Evolutionary conservation across 2,797 vertebrate genomes (phyloP), one percentile per base, ranked within the genome.

Genomic region (Sebastes trivittatus): DNA sequence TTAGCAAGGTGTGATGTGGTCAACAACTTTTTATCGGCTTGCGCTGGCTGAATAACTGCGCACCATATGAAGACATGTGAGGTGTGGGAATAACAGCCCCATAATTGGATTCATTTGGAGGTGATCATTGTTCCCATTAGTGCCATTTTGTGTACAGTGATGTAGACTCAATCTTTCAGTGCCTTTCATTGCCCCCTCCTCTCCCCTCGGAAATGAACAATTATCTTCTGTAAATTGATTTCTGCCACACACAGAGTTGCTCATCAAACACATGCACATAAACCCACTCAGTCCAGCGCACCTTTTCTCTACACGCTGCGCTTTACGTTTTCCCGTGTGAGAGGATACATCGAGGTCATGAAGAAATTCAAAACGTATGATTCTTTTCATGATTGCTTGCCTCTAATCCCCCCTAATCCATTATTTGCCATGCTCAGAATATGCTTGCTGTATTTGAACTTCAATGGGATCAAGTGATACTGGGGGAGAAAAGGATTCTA

Each of bases 71-170:
- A 88, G 82, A 84, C 46, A 64, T 46, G 80, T 77, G 81, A 90
- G 88, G 89, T 87, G 85, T 82, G 86, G 89, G 89, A 93, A 86
- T 92, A 93, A 90, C 90, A 89, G 78, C 54, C 63, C 64, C 49
- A 52, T 95, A 94, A 96, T 94, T 95, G 91, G 92, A 93, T 94
- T 95, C 89, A 94, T 93, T 95, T 94, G 87, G 85, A 87, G 77
- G 87, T 85, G 82, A 94, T 94, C 91, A 94, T 92, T 86, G 89
- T 93, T 81, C 92, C 92, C 94, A 95, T 96, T 95, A 95, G 89
- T 77, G 80, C 72, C 89, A 89, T 94, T 54, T 95, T 94, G 92
- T 92, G 86, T 88, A 83, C 85, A 78, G 73, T 83, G 81, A 82
- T 94, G 90, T 91, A 70, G 87, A 88, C 90, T 88, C 92, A 68